Evolutionary conservation across 2,797 vertebrate genomes (phyloP).

Genomic region (Thamnophis elegans): DNA sequence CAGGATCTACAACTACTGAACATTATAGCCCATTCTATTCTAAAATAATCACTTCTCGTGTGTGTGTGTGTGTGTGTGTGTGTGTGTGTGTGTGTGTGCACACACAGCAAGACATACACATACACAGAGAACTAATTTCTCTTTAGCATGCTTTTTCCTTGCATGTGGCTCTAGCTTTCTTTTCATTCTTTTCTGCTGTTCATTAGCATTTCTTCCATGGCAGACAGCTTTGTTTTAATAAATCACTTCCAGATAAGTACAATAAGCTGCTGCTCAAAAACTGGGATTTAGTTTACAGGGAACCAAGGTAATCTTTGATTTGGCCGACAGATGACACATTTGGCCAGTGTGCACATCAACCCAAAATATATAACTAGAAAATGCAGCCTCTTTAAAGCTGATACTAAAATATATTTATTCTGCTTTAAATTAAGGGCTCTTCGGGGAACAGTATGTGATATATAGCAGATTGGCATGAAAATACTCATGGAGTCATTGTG

Average conservation of each 20-base stretch:
- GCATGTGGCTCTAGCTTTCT: neutral
- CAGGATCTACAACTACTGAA: neutral
- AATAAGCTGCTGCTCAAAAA: neutral
- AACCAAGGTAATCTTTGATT: neutral
- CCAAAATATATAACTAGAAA: conserved; percentile 3
- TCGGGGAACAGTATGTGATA: conserved; percentile 12
- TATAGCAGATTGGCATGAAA: conserved; percentile 24
- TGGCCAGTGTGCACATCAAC: neutral
- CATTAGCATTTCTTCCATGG: neutral
- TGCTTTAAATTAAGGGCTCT: conserved; percentile 10
- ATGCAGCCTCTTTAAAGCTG: neutral
- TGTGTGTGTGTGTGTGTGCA: no score
- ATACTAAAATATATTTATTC: conserved; percentile 26
- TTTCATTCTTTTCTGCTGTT: neutral
- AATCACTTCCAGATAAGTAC: neutral
- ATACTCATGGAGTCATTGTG: conserved; percentile 52
- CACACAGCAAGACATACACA: fast-evolving
- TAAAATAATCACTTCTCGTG: neutral
- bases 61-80: neutral
- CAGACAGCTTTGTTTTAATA: neutral
- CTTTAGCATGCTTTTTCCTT: neutral
- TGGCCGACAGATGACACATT: neutral
- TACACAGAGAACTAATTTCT: neutral
- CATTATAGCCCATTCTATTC: neutral
- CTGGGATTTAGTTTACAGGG: neutral